phyloP scores from a whole-genome alignment of 2,113 vertebrate species.

The Collichthys lucidus region DNA sequence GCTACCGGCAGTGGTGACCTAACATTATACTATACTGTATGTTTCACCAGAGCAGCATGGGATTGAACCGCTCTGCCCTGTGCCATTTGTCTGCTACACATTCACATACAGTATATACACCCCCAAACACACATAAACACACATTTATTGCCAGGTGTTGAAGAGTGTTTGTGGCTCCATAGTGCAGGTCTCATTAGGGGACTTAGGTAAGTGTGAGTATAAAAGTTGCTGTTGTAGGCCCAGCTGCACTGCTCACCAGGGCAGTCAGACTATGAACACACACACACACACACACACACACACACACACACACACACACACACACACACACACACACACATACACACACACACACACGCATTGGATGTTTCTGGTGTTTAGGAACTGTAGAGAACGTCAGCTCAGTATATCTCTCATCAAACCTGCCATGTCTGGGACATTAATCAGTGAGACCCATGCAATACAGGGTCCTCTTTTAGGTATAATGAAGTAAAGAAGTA shows the following conservation, averaged over 20 bases:
- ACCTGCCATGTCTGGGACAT: not conserved
- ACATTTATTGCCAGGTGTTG: constrained; percentile 57
- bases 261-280: constrained; percentile 11
- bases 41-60: constrained; percentile 29
- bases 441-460: not conserved
- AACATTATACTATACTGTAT: not conserved
- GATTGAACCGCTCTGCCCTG: constrained; percentile 19
- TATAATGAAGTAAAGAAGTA: not conserved
- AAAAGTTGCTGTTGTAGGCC: constrained; percentile 39
- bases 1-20: not conserved
- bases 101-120: not conserved
- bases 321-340: too few relatives aligned
- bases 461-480: not conserved
- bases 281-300: too few relatives aligned
- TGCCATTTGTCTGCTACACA: constrained; percentile 24
- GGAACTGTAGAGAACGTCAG: not conserved
- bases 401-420: constrained; percentile 11
- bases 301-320: too few relatives aligned
- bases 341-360: not conserved
- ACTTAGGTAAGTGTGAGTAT: constrained; percentile 75
- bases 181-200: constrained; percentile 65
- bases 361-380: not conserved
- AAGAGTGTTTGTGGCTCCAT: constrained; percentile 37
- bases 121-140: constrained; percentile 36
- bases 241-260: constrained; percentile 47